These are phyloP conservation scores for Hypsopygia costalis DNA, from an alignment of 2,888 invertebrate species.

Conservation along the genomic window DNA sequence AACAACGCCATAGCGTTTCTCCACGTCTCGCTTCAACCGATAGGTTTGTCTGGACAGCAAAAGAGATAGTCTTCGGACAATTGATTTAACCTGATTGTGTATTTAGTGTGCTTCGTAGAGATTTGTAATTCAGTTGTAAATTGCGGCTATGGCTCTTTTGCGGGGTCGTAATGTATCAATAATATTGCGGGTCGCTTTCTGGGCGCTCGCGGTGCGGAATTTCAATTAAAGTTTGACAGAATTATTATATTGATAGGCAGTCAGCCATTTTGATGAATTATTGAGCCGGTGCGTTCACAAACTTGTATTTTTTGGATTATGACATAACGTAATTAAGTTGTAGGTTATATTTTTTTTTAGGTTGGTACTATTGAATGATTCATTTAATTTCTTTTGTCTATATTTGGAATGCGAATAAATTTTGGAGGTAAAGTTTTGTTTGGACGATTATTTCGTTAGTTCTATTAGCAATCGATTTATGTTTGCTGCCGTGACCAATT, in stretches of 20 bases:
- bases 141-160: constrained; percentile 70
- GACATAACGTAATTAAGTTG: constrained; percentile 39
- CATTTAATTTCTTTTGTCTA: constrained; percentile 2
- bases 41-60: constrained; percentile 14
- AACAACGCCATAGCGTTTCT: constrained; percentile 33
- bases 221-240: constrained; percentile 77
- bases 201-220: constrained; percentile 53
- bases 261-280: constrained; percentile 65
- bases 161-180: constrained; percentile 76
- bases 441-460: background rate
- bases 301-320: constrained; percentile 39
- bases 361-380: constrained; percentile 3
- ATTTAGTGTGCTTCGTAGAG: constrained; percentile 67
- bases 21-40: constrained; percentile 30
- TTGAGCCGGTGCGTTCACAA: constrained; percentile 39
- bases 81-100: constrained; percentile 76
- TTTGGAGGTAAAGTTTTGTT: background rate
- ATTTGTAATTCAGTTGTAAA: constrained; percentile 80
- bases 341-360: constrained; percentile 16
- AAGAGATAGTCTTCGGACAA: constrained; percentile 42
- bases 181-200: constrained; percentile 57
- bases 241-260: constrained; percentile 76
- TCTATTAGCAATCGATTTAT: background rate
- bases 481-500: background rate
- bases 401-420: background rate